Base-by-base conservation (phyloP, 2,797 vertebrate species). In the Macrochelys suwanniensis region DNA sequence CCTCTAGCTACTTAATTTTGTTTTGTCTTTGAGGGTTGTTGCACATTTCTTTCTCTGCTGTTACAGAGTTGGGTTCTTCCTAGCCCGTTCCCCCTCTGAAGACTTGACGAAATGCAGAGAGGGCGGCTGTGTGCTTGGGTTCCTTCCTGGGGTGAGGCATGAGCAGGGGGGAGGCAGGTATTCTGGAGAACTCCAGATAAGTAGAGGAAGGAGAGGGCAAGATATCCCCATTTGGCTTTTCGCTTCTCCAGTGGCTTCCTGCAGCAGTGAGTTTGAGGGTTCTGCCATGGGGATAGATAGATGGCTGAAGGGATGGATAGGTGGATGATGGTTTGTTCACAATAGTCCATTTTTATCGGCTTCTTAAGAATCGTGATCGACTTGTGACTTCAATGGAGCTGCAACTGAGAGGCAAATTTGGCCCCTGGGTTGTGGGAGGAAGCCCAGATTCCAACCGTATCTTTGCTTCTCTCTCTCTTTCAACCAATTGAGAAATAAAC, bases 1-100 rank as follows among this genome's bases (percentile, higher is more conserved):
- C 93, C 94, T 96, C 95, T 94, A 87, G 93, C 0, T 26, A 56
- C 54, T 88, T 95, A 92, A 88, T 96, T 97, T 96, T 93, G 91
- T 95, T 96, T 95, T 95, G 89, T 90, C 90, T 93, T 88, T 37
- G 84, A 83, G 85, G 85, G 88, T 49, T 51, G 25, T 91, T 96
- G 93, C 89, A 84, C 13, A 95, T 93, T 92, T 80, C 50, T 25
- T 84, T 56, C 76, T 88, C 9, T 47, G 0, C 68, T 93, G 25
- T 71, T 90, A 59, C 56, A 28, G 59, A 84, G 92, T 19, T 95
- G 88, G 85, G 83, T 83, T 93, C 68, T 95, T 86, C 80, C 47
- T 82, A 94, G 82, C 80, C 17, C 1, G 86, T 92, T 95, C 82
- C 74, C 89, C 3, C 94, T 76, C 78, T 79, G 56, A 50, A 93